These are phyloP conservation scores for Leptinotarsa peninsularis DNA, from an alignment of 2,888 invertebrate species.

Conservation along the genomic window DNA sequence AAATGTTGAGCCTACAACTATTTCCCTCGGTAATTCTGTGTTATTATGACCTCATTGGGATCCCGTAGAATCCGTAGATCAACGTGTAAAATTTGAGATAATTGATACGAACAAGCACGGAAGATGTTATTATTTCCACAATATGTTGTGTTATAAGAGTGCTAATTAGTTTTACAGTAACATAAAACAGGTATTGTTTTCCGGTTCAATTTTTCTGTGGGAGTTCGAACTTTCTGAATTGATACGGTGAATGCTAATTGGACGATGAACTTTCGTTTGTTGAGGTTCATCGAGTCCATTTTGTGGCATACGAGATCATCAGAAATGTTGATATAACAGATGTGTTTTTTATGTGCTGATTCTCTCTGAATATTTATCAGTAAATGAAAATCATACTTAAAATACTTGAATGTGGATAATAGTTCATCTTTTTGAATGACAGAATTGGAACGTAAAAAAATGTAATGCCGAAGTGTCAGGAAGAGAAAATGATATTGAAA, in stretches of 20 bases:
- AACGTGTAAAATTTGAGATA: not conserved
- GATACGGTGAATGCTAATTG: not conserved
- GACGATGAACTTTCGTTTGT: slow-evolving; percentile 1
- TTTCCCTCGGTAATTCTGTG: not conserved
- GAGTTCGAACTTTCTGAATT: not conserved
- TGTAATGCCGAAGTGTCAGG: no score
- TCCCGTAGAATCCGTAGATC: not conserved
- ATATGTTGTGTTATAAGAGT: not conserved
- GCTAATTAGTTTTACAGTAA: not conserved
- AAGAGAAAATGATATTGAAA: no score
- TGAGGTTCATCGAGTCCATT: not conserved
- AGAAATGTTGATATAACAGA: not conserved
- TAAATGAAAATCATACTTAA: no score
- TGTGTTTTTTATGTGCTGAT: not conserved
- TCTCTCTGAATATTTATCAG: not conserved
- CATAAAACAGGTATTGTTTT: not conserved
- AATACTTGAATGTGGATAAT: no score
- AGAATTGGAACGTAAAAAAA: no score
- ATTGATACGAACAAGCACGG: not conserved
- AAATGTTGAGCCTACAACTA: not conserved
- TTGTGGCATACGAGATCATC: not conserved
- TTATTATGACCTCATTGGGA: not conserved
- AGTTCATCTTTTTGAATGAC: no score
- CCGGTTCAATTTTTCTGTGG: not conserved
- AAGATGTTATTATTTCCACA: not conserved